phyloP scores from a whole-genome alignment of 1,140 invertebrate genomes.

The Drosophila gunungcola region DNA sequence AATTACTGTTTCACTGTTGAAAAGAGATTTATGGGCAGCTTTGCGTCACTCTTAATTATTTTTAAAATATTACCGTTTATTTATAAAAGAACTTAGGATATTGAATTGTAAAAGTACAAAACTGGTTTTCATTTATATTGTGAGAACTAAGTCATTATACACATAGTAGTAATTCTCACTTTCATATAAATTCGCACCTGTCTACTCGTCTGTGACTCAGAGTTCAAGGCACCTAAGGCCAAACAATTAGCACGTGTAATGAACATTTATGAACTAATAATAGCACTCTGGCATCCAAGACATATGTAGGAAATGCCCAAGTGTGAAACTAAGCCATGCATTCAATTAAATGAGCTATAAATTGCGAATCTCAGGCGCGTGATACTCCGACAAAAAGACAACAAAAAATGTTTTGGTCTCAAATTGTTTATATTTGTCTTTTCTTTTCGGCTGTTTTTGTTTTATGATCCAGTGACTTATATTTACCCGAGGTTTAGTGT shows the following conservation, averaged over 20 bases:
- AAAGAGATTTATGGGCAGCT: background rate
- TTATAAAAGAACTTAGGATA: background rate
- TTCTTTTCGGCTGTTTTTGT: slow-evolving; percentile 28
- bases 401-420: slow-evolving; percentile 28
- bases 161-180: slow-evolving; percentile 10
- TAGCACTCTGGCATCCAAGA: slow-evolving; percentile 2
- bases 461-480: slow-evolving; percentile 35
- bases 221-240: slow-evolving; percentile 49
- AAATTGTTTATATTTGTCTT: slow-evolving; percentile 43
- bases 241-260: slow-evolving; percentile 42
- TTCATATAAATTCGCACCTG: slow-evolving; percentile 24
- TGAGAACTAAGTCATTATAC: background rate
- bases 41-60: too few species aligned
- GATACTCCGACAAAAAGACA: slow-evolving; percentile 27
- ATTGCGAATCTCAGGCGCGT: slow-evolving; percentile 45
- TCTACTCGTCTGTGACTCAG: slow-evolving; percentile 11
- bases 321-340: slow-evolving; percentile 26
- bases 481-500: slow-evolving; percentile 28
- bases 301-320: slow-evolving; percentile 24
- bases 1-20: background rate
- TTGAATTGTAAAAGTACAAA: background rate
- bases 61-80: too few species aligned
- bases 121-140: background rate
- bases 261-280: slow-evolving; percentile 45
- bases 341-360: slow-evolving; percentile 50